phyloP scores from a whole-genome alignment of 1,140 invertebrate species.

The Diabrotica virgifera region DNA sequence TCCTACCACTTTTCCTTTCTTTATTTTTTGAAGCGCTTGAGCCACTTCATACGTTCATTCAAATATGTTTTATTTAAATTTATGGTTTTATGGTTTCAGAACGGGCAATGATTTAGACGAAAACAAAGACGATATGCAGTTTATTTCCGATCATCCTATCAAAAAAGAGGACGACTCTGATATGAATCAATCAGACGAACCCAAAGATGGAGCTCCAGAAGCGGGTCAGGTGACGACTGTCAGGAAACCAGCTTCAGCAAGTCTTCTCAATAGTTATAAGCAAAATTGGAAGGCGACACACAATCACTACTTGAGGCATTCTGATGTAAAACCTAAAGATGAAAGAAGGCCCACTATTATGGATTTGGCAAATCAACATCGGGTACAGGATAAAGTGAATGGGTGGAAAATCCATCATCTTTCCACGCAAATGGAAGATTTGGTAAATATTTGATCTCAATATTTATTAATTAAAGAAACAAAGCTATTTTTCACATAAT shows the following conservation, averaged over 20 bases:
- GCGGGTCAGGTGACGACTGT: conserved; percentile 34
- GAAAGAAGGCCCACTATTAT: conserved; percentile 78
- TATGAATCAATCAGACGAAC: conserved; percentile 38
- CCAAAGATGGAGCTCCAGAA: conserved; percentile 43
- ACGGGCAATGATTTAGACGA: conserved; percentile 64
- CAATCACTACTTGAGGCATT: conserved; percentile 82
- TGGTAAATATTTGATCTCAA: conserved; percentile 58
- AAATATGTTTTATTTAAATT: too few species aligned
- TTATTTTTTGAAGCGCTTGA: too few species aligned
- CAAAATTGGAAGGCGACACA: conserved; percentile 61
- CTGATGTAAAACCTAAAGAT: conserved; percentile 84
- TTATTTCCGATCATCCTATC: conserved; percentile 54
- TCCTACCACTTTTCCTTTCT: too few species aligned
- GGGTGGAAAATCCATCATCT: conserved; percentile 95
- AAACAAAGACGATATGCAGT: conserved; percentile 68
- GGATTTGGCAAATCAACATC: conserved; percentile 85
- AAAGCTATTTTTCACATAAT: not conserved
- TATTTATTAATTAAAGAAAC: not conserved
- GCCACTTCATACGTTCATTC: too few species aligned
- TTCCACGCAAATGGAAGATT: conserved; percentile 87
- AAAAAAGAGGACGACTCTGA: conserved; percentile 50
- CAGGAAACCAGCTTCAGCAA: conserved; percentile 50
- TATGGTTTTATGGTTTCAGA: too few species aligned
- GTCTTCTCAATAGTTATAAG: conserved; percentile 49
- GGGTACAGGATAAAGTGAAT: conserved; percentile 84